These are phyloP conservation scores for Thripadectes ignobilis DNA, from an alignment of 2,797 vertebrate genomes.

Conservation along the genomic window DNA sequence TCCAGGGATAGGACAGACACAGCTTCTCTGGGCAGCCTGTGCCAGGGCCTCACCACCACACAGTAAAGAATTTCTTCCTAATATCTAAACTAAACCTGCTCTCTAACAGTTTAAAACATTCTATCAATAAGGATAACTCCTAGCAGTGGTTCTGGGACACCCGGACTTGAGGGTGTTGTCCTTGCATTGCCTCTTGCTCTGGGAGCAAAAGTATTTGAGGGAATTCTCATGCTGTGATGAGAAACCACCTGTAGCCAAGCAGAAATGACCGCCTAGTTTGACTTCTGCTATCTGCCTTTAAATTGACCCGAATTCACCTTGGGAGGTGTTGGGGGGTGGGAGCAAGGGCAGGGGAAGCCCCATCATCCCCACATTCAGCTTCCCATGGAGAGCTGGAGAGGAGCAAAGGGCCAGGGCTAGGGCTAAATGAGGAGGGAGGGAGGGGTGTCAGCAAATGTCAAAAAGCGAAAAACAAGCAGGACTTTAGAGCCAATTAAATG, in stretches of 20 bases:
- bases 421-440: background rate
- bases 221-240: background rate
- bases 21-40: background rate
- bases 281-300: background rate
- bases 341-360: background rate
- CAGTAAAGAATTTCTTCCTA: background rate
- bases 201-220: background rate
- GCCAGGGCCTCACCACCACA: background rate
- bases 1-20: background rate
- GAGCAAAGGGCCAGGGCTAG: background rate
- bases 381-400: background rate
- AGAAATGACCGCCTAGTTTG: background rate
- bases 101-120: background rate
- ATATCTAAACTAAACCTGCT: background rate
- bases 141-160: background rate
- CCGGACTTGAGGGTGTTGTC: fast-evolving
- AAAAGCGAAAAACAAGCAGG: background rate
- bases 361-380: background rate
- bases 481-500: slow-evolving; percentile 5
- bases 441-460: background rate
- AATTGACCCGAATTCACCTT: background rate
- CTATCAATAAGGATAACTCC: background rate
- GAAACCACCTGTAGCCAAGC: background rate
- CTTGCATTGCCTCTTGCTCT: background rate
- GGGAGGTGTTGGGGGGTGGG: background rate